Evolutionary conservation across 2,888 invertebrate genomes (phyloP), one percentile per base, ranked within the genome.

Genomic region (Fragum whitleyi): DNA sequence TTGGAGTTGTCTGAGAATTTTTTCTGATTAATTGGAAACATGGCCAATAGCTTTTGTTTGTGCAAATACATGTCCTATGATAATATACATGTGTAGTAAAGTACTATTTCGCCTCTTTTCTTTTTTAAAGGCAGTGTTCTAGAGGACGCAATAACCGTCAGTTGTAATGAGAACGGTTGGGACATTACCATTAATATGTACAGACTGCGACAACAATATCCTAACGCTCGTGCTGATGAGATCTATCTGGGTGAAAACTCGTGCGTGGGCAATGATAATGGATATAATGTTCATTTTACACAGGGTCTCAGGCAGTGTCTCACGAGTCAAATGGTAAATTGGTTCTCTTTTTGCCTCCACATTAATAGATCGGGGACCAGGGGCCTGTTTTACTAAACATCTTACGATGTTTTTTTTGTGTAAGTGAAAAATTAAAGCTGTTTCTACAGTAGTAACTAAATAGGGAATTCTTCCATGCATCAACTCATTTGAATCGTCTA

Each of bases 91-190:
- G n/a, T n/a, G n/a, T n/a, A n/a, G n/a, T n/a, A n/a, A n/a, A n/a
- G n/a, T n/a, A n/a, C n/a, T n/a, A n/a, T n/a, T n/a, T n/a, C n/a
- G n/a, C n/a, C n/a, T n/a, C n/a, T n/a, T n/a, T n/a, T 36, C 3
- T 36, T 36, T 36, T 26, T 5, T 57, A 19, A 1, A 61, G 61
- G 61, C n/a, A 28, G 32, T 32, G 14, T 32, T 2, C 61, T 65
- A 11, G 65, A 65, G 11, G 42, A 65, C 11, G 36, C 62, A 1
- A 76, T 87, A 11, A 29, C 7, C 16, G 81, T 85, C 1, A 65
- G 73, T 9, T 87, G 86, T 59, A 71, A 72, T 23, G 77, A 83
- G n/a, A 72, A 70, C 19, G 77, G 74, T n/a, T 87, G 86, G 86
- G 61, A 85, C 32, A 72, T 85, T 16, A 21, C 47, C 16, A 51